Base-by-base conservation (phyloP, 2,888 invertebrate species). In the Scaptomyza tumidula region DNA sequence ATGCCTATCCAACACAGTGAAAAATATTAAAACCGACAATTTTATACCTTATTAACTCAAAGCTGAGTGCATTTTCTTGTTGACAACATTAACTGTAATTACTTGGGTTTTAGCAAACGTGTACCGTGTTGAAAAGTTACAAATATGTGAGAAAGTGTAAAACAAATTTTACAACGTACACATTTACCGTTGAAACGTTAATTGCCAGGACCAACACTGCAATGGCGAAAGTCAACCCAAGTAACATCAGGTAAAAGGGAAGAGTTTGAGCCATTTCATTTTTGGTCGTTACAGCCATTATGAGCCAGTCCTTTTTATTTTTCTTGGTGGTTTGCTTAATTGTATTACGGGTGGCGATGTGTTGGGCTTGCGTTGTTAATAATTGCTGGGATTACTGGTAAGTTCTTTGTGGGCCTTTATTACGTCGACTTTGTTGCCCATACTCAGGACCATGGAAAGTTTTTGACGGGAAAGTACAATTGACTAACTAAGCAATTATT, bases 61-160 rank as follows among this genome's bases (percentile, higher is more conserved):
- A 67, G 66, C 58, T 78, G 67, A 83, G 83, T 81, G 83, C 70
- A 78, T 81, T 86, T 78, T 49, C 74, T 44, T 83, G 83, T 83
- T 66, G 64, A 54, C 60, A 60, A 45, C 61, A 66, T 35, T 52
- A 68, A 77, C 61, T 85, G 77, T 69, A 78, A 83, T 78, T 75
- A 71, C 44, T 1, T 7, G 16, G 50, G 39, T 43, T 37, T 14
- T 44, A 56, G 39, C 45, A 77, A 77, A 71, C 74, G 71, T 44
- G 61, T n/a, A n/a, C 19, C 45, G 44, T 78, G 63, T 64, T 43
- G 14, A 19, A n/a, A 24, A 43, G 59, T 58, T 44, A 67, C 33
- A 50, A 48, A 67, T 27, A 61, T 69, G 62, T 50, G 31, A 6
- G 13, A 27, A 37, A 14, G 43, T 44, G 41, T 19, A 27, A 45